Evolutionary conservation across 2,888 invertebrate genomes (phyloP).

Genomic region (Saturnia japonica): DNA sequence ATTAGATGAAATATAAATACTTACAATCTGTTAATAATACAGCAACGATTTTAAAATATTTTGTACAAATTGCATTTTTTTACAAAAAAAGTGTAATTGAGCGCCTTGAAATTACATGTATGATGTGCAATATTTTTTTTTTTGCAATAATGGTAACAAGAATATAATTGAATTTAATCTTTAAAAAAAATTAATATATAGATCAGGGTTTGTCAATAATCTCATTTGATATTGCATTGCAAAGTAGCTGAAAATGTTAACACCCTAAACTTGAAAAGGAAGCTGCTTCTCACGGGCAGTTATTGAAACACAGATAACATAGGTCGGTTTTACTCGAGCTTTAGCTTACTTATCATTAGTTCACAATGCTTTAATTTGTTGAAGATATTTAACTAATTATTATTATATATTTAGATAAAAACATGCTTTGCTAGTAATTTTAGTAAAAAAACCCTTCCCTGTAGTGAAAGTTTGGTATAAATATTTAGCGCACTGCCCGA

Average conservation of each 20-base stretch:
- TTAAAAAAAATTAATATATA: background rate
- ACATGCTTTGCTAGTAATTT: background rate
- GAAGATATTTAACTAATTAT: background rate
- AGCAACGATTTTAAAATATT: slow-evolving; percentile 27
- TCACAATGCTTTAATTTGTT: too few relatives aligned
- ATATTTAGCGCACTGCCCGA: slow-evolving; percentile 46
- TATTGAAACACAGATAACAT: too few relatives aligned
- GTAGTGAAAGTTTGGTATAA: slow-evolving; percentile 47
- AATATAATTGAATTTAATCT: background rate
- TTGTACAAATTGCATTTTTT: slow-evolving; percentile 9
- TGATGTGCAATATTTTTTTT: background rate
- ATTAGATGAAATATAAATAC: slow-evolving; percentile 28
- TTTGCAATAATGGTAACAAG: background rate
- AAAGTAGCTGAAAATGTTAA: background rate
- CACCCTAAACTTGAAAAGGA: too few relatives aligned
- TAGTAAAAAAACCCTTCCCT: slow-evolving; percentile 38
- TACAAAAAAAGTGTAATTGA: background rate
- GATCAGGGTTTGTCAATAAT: background rate
- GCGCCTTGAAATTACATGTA: background rate
- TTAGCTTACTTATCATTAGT: too few relatives aligned
- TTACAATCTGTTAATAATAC: slow-evolving; percentile 34
- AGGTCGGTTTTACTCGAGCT: too few relatives aligned
- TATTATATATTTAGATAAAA: background rate
- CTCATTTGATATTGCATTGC: slow-evolving; percentile 24
- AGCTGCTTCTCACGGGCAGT: too few relatives aligned